Conservation (phyloP, 2,797 vertebrate genomes). For the Pempheris klunzingeri region DNA sequence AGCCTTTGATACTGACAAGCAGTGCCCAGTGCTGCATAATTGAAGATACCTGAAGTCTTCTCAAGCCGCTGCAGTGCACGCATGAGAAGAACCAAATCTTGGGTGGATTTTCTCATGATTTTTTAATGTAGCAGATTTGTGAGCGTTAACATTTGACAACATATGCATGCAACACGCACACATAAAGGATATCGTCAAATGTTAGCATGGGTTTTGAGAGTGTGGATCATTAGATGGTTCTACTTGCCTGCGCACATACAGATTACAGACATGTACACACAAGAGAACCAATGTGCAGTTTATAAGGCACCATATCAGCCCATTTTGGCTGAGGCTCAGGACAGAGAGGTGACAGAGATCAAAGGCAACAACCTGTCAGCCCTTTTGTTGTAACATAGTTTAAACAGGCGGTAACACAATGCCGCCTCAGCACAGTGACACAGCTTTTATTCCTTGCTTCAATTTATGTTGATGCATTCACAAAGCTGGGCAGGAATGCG, state of each 20-base stretch:
- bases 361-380: conserved; percentile 56
- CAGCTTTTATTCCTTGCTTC: conserved; percentile 70
- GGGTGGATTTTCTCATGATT: conserved; percentile 48
- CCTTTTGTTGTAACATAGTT: conserved; percentile 52
- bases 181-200: conserved; percentile 1
- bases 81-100: conserved; percentile 60
- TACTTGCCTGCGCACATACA: conserved; percentile 8
- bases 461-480: conserved; percentile 76
- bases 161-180: conserved; percentile 29
- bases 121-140: conserved; percentile 51
- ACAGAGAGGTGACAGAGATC: conserved; percentile 48
- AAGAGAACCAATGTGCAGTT: background rate
- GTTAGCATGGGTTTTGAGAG: conserved; percentile 18
- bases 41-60: conserved; percentile 62
- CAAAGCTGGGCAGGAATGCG: conserved; percentile 65
- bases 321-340: conserved; percentile 21
- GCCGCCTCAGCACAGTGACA: conserved; percentile 70
- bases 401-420: conserved; percentile 65
- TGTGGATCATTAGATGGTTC: background rate
- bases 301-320: background rate
- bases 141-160: too few species aligned
- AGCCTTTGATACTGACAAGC: conserved; percentile 47
- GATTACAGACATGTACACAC: background rate
- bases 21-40: conserved; percentile 58
- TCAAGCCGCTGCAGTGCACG: conserved; percentile 56